These are phyloP conservation scores for Subacronicta megacephala DNA, from an alignment of 2,888 invertebrate species.

Conservation along the genomic window DNA sequence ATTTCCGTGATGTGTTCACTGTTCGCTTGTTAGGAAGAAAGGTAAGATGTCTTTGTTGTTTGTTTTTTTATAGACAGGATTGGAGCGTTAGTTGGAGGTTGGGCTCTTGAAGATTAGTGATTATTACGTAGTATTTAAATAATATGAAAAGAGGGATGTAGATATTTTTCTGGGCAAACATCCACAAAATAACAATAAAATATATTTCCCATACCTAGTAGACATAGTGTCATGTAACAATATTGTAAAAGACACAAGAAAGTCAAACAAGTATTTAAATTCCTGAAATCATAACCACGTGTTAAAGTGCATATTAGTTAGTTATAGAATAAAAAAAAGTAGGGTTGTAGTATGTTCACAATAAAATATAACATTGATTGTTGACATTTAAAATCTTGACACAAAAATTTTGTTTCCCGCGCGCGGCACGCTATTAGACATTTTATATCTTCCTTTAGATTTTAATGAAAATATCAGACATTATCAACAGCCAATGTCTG, in stretches of 20 bases:
- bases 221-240: constrained; percentile 9
- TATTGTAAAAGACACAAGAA: background rate
- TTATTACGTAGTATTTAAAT: background rate
- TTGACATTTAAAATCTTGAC: constrained; percentile 38
- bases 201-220: background rate
- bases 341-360: constrained; percentile 27
- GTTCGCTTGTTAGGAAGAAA: constrained; percentile 54
- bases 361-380: constrained; percentile 51
- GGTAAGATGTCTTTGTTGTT: constrained; percentile 18
- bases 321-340: no score
- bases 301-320: constrained; percentile 35
- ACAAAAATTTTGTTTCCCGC: constrained; percentile 26
- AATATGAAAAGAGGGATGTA: no score
- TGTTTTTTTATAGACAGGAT: constrained; percentile 6
- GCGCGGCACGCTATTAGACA: constrained; percentile 6
- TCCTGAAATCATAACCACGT: constrained; percentile 27
- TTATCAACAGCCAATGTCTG: constrained; percentile 36
- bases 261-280: constrained; percentile 42
- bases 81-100: background rate
- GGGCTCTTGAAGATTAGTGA: background rate
- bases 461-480: constrained; percentile 41
- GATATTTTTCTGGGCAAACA: no score
- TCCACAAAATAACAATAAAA: no score
- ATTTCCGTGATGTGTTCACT: constrained; percentile 68
- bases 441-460: constrained; percentile 29